phyloP scores from a whole-genome alignment of 2,888 invertebrate species.

The Drosophila greeni region DNA sequence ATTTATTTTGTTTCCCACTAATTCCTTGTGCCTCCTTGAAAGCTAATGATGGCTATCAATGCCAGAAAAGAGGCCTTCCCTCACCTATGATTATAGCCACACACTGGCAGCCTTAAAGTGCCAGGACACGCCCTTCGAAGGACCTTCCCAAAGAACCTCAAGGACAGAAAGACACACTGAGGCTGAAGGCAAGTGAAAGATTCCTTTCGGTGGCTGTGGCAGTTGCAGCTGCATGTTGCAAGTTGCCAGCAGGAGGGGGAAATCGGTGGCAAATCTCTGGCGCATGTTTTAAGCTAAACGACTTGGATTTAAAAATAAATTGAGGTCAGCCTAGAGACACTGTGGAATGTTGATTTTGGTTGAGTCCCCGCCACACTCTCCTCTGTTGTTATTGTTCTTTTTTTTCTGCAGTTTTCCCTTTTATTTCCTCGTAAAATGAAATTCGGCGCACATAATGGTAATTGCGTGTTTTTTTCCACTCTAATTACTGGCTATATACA shows the following conservation, averaged over 20 bases:
- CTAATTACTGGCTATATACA: slow-evolving; percentile 67
- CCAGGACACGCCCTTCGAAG: slow-evolving; percentile 3
- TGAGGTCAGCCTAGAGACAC: slow-evolving; percentile 59
- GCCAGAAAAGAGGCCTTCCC: neutral
- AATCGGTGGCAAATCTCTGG: slow-evolving; percentile 32
- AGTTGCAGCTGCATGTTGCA: slow-evolving; percentile 23
- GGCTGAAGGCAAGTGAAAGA: slow-evolving; percentile 18
- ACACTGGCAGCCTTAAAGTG: neutral
- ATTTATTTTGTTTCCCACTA: too few species aligned
- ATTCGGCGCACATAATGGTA: slow-evolving; percentile 72
- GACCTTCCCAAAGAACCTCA: neutral
- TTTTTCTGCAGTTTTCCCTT: slow-evolving; percentile 38
- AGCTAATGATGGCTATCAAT: slow-evolving; percentile 18
- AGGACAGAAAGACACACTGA: slow-evolving; percentile 8
- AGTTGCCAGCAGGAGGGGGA: neutral
- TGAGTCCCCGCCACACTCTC: slow-evolving; percentile 5
- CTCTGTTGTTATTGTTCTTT: slow-evolving; percentile 22
- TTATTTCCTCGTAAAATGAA: slow-evolving; percentile 65
- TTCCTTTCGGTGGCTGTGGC: slow-evolving; percentile 28
- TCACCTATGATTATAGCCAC: slow-evolving; percentile 11
- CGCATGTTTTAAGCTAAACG: slow-evolving; percentile 64
- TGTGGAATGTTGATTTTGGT: slow-evolving; percentile 38
- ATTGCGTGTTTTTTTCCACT: slow-evolving; percentile 71
- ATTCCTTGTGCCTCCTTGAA: neutral
- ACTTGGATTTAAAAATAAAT: slow-evolving; percentile 69